phyloP scores from a whole-genome alignment of 1,140 invertebrate genomes.

The Drosophila rhopaloa region DNA sequence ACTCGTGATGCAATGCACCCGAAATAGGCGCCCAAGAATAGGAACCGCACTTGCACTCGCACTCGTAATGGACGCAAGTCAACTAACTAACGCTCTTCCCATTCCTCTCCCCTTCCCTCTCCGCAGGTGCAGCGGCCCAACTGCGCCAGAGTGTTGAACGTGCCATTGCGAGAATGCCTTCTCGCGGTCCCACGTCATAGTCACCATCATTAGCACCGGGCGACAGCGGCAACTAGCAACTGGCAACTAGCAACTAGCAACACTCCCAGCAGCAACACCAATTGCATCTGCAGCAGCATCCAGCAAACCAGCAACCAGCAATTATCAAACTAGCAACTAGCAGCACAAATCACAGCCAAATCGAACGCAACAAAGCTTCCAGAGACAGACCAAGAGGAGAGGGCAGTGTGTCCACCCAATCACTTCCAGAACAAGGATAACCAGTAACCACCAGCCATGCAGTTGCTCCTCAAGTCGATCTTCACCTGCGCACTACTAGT shows the following conservation, averaged over 20 bases:
- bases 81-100: slow-evolving; percentile 25
- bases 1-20: slow-evolving; percentile 55
- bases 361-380: slow-evolving; percentile 72
- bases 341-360: slow-evolving; percentile 66
- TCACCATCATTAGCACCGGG: slow-evolving; percentile 11
- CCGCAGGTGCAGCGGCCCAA: slow-evolving; percentile 43
- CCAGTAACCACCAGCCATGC: slow-evolving; percentile 46
- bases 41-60: slow-evolving; percentile 9
- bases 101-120: neutral
- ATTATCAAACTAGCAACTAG: slow-evolving; percentile 6
- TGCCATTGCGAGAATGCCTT: slow-evolving; percentile 37
- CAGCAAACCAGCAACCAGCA: neutral
- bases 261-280: slow-evolving; percentile 6
- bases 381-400: slow-evolving; percentile 43
- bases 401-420: slow-evolving; percentile 3
- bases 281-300: slow-evolving; percentile 31
- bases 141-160: slow-evolving; percentile 41
- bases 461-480: slow-evolving; percentile 53
- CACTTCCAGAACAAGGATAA: slow-evolving; percentile 56
- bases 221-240: slow-evolving; percentile 3
- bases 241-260: slow-evolving; percentile 6
- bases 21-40: slow-evolving; percentile 48
- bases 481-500: slow-evolving; percentile 50
- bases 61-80: slow-evolving; percentile 16
- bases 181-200: slow-evolving; percentile 23